phyloP scores from a whole-genome alignment of 2,888 invertebrate species.

The Thereva nobilitata region DNA sequence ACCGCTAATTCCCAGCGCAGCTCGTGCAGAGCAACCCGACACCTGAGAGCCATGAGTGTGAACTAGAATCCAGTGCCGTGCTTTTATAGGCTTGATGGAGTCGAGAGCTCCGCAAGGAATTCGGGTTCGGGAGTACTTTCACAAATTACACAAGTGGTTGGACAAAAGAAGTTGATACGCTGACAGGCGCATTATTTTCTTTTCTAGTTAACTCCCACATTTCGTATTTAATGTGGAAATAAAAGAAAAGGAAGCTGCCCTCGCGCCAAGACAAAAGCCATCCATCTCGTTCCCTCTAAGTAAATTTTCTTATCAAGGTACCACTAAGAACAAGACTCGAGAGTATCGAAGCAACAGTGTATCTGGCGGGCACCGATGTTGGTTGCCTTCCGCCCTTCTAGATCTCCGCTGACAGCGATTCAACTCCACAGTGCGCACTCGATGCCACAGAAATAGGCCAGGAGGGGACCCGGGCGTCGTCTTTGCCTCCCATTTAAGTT shows the following conservation, averaged over 20 bases:
- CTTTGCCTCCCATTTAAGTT: too few species aligned
- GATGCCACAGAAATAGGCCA: too few species aligned
- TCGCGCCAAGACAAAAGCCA: conserved; percentile 15
- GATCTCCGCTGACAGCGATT: too few species aligned
- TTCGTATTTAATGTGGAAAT: conserved; percentile 20
- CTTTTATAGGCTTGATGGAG: background rate
- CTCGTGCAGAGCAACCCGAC: background rate
- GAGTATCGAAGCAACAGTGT: conserved; percentile 24
- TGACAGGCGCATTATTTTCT: conserved; percentile 38
- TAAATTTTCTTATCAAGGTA: conserved; percentile 1
- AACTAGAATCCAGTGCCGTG: background rate
- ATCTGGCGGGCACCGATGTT: background rate
- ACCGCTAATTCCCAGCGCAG: too few species aligned
- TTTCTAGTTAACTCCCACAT: conserved; percentile 41
- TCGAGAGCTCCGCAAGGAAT: too few species aligned
- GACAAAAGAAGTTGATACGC: conserved; percentile 13
- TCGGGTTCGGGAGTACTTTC: background rate
- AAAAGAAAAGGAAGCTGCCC: conserved; percentile 14
- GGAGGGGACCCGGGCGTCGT: too few species aligned
- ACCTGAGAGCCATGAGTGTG: background rate
- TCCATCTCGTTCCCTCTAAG: conserved; percentile 25
- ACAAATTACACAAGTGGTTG: background rate
- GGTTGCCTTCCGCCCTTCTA: conserved; percentile 8
- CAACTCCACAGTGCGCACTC: too few species aligned
- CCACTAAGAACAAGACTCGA: background rate